phyloP scores from a whole-genome alignment of 92 coral and sea anemone species.

The Porites rus region DNA sequence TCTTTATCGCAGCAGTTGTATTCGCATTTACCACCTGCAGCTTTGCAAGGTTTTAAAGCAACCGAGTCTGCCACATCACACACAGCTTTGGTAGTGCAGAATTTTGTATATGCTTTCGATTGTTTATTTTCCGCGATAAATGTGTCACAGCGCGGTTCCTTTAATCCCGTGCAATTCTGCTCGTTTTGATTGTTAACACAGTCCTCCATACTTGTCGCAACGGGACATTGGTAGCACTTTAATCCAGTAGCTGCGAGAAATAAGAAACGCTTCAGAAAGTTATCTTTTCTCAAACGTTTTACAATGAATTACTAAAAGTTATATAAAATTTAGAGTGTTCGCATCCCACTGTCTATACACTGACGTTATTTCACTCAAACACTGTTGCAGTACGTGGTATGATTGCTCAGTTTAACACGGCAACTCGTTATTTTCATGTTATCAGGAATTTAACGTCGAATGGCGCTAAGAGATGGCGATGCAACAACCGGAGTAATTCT shows the following conservation, averaged over 20 bases:
- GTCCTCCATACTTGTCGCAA: background rate
- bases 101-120: background rate
- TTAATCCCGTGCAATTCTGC: background rate
- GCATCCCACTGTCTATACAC: no score
- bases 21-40: background rate
- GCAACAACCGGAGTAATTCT: no score
- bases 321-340: no score
- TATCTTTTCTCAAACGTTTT: no score
- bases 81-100: background rate
- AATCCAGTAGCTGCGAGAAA: conserved; percentile 19
- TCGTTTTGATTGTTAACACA: conserved; percentile 9
- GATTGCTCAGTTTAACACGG: no score
- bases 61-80: background rate
- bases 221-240: conserved; percentile 34
- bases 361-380: no score
- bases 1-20: conserved; percentile 2
- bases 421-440: no score
- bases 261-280: no score
- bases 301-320: no score
- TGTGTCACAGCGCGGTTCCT: background rate
- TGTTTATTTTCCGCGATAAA: background rate
- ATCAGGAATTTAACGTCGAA: no score
- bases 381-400: no score
- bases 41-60: background rate
- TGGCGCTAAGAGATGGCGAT: no score